A percentile compares a stretch with the other conserved stretches of the same genome.
phyloP scores from a whole-genome alignment of 2,888 invertebrate species.

The Xylocampa areola region DNA sequence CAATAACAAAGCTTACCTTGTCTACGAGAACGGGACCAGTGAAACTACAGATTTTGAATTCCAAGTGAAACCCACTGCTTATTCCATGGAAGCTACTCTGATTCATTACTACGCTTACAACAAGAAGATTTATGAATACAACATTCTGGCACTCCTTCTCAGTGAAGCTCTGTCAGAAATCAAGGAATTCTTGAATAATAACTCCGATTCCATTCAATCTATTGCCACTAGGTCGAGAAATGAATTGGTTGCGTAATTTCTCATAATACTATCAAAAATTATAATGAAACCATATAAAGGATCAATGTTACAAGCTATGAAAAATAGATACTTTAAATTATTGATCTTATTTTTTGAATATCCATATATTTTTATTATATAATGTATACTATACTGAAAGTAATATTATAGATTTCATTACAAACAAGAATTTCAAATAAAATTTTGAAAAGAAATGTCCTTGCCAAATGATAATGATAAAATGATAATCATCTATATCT shows the following conservation, averaged over 20 bases:
- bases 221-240: constrained; percentile 64
- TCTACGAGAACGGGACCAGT: constrained; percentile 69
- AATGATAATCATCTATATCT: background rate
- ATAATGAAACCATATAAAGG: too few species aligned
- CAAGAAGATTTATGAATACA: constrained; percentile 79
- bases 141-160: constrained; percentile 61
- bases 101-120: constrained; percentile 75
- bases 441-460: background rate
- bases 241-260: constrained; percentile 44
- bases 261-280: background rate
- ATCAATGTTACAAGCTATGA: too few species aligned
- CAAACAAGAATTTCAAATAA: background rate
- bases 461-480: too few species aligned
- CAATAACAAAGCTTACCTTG: constrained; percentile 65
- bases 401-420: too few species aligned
- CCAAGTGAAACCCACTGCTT: constrained; percentile 69
- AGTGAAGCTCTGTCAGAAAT: constrained; percentile 58
- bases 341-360: background rate
- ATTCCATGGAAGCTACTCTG: constrained; percentile 68
- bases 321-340: too few species aligned
- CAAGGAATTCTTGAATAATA: constrained; percentile 59
- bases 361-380: background rate
- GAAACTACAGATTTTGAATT: constrained; percentile 62
- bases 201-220: constrained; percentile 61
- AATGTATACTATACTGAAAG: too few species aligned